These are phyloP conservation scores for Pelecanus crispus DNA, from an alignment of 2,113 vertebrate species.

Conservation along the genomic window DNA sequence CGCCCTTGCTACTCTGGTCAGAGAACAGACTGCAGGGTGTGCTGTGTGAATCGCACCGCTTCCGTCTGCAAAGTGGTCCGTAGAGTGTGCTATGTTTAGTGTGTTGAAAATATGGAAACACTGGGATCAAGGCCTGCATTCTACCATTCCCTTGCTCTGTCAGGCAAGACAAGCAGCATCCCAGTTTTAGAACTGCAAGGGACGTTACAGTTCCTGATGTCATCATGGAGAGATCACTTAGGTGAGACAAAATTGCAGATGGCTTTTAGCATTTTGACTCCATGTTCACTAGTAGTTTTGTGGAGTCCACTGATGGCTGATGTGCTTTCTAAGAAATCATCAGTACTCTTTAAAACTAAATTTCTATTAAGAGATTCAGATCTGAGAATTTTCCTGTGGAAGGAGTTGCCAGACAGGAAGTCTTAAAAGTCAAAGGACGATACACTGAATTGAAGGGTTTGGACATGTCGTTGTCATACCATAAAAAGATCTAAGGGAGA, in stretches of 20 bases:
- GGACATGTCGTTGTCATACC: background rate
- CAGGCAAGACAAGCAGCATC: background rate
- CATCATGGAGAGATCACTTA: background rate
- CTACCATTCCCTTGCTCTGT: background rate
- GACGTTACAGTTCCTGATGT: background rate
- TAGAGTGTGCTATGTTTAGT: rapidly evolving
- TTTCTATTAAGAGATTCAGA: background rate
- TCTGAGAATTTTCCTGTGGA: background rate
- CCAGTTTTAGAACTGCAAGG: background rate
- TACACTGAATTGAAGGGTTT: conserved; percentile 33
- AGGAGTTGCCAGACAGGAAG: background rate
- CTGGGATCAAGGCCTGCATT: background rate
- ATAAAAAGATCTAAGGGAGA: conserved; percentile 2
- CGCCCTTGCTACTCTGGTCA: background rate
- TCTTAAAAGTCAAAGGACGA: background rate
- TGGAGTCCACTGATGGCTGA: background rate
- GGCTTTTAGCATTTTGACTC: background rate
- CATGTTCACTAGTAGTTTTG: background rate
- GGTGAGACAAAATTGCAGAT: background rate
- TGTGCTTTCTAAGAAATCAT: background rate
- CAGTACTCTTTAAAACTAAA: background rate
- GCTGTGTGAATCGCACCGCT: background rate
- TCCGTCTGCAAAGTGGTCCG: background rate
- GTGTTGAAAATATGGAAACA: background rate
- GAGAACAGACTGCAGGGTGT: background rate